Percentiles rank a stretch among this genome's conserved stretches.
Conservation (phyloP, 2,113 vertebrate species). For the Microtus montanus region DNA sequence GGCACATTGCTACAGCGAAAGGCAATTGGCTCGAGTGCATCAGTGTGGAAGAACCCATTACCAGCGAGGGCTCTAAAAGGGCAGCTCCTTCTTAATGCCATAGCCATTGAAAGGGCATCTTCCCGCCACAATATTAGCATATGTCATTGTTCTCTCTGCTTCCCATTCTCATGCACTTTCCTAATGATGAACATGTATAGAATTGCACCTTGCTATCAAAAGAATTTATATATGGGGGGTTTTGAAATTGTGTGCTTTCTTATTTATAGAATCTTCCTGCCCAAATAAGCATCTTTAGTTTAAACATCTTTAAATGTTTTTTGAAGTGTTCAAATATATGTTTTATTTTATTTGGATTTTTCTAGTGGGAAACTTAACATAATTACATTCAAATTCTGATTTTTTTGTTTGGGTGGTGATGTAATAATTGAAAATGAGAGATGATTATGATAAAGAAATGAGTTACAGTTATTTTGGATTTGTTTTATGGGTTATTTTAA, state of each 20-base stretch:
- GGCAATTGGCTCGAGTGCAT: conserved; percentile 60
- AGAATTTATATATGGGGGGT: neutral
- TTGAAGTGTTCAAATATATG: neutral
- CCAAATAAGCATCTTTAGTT: neutral
- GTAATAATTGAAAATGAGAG: neutral
- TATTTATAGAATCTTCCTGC: neutral
- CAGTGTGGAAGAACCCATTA: conserved; percentile 63
- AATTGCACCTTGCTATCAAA: conserved; percentile 36
- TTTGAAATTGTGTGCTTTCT: conserved; percentile 55
- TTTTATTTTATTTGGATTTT: conserved; percentile 30
- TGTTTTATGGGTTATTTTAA: neutral
- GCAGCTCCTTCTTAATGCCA: conserved; percentile 64
- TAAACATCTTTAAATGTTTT: neutral
- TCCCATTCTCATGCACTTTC: neutral
- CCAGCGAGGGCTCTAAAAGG: conserved; percentile 53
- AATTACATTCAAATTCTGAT: neutral
- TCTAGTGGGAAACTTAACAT: conserved; percentile 24
- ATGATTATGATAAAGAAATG: conserved; percentile 5
- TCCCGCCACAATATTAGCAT: conserved; percentile 23
- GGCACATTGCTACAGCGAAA: conserved; percentile 40
- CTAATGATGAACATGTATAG: neutral
- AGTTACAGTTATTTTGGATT: neutral
- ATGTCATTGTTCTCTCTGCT: conserved; percentile 59
- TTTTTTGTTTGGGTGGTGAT: neutral
- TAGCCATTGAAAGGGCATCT: conserved; percentile 49